Evolutionary conservation across 2,113 vertebrate genomes (phyloP).

Genomic region (Tricholaema leucomelas): DNA sequence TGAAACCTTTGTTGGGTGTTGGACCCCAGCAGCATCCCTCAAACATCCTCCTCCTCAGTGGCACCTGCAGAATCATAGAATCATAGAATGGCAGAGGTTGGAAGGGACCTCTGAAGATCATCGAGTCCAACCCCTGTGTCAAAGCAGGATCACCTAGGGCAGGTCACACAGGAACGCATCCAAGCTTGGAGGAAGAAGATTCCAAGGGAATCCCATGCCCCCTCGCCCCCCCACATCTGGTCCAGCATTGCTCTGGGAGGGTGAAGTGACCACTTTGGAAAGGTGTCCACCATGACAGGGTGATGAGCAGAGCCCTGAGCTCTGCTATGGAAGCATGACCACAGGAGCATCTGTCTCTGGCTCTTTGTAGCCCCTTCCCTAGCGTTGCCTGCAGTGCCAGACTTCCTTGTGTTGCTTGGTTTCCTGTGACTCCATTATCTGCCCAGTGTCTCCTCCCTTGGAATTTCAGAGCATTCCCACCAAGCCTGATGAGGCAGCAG

Average conservation of each 20-base stretch:
- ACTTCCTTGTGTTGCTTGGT: neutral
- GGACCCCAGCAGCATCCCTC: neutral
- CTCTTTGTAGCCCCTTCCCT: neutral
- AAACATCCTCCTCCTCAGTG: neutral
- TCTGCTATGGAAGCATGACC: accelerated
- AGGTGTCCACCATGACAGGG: neutral
- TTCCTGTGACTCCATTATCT: neutral
- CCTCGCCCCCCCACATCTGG: accelerated
- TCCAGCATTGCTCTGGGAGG: neutral
- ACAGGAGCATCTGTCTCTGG: neutral
- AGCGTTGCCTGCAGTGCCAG: neutral
- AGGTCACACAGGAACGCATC: too few species aligned
- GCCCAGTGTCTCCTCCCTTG: neutral
- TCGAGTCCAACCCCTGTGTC: too few species aligned
- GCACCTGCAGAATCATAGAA: neutral
- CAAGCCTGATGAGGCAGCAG: neutral
- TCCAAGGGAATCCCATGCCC: neutral
- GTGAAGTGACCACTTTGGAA: neutral
- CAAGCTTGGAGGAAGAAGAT: neutral
- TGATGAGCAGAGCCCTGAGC: neutral
- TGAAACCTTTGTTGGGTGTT: accelerated
- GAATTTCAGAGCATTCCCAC: neutral
- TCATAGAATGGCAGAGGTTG: too few species aligned
- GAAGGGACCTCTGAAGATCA: too few species aligned
- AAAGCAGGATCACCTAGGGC: too few species aligned